These are phyloP conservation scores for Passer montanus DNA, from an alignment of 2,113 vertebrate species.

Conservation along the genomic window DNA sequence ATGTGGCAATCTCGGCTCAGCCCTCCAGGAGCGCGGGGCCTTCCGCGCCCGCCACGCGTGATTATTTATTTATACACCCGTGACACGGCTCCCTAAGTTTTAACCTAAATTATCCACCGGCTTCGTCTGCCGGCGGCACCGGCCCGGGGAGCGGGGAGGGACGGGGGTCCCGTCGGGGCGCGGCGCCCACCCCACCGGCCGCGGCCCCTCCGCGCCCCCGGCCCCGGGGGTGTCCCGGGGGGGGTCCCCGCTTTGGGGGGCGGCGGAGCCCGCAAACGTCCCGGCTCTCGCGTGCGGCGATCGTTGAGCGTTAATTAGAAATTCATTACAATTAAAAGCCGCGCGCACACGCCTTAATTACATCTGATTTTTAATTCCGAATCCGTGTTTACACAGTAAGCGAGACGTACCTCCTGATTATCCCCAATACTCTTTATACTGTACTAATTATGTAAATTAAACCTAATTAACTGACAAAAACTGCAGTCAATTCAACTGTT, in stretches of 20 bases:
- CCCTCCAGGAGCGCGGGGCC: slow-evolving; percentile 71
- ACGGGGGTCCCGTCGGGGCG: background rate
- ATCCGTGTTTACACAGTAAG: slow-evolving; percentile 87
- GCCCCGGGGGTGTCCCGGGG: background rate
- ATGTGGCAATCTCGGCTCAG: slow-evolving; percentile 79
- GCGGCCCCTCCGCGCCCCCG: background rate
- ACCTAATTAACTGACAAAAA: slow-evolving; percentile 86
- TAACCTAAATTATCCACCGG: slow-evolving; percentile 69
- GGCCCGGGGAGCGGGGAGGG: background rate
- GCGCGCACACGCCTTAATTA: slow-evolving; percentile 83
- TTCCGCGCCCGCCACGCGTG: background rate
- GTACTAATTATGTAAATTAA: slow-evolving; percentile 89
- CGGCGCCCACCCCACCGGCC: background rate
- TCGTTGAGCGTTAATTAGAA: slow-evolving; percentile 88
- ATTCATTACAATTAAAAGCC: slow-evolving; percentile 86
- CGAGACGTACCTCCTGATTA: slow-evolving; percentile 85
- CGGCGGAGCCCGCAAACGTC: slow-evolving; percentile 41
- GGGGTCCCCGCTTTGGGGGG: background rate
- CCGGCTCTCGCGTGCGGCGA: slow-evolving; percentile 76
- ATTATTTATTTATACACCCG: slow-evolving; percentile 70
- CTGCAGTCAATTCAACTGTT: slow-evolving; percentile 83
- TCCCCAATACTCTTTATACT: slow-evolving; percentile 87
- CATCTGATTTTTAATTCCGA: slow-evolving; percentile 86
- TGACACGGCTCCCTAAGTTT: slow-evolving; percentile 74
- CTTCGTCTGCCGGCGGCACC: background rate